phyloP scores from a whole-genome alignment of 2,888 invertebrate genomes.

The Cheilosia variabilis region DNA sequence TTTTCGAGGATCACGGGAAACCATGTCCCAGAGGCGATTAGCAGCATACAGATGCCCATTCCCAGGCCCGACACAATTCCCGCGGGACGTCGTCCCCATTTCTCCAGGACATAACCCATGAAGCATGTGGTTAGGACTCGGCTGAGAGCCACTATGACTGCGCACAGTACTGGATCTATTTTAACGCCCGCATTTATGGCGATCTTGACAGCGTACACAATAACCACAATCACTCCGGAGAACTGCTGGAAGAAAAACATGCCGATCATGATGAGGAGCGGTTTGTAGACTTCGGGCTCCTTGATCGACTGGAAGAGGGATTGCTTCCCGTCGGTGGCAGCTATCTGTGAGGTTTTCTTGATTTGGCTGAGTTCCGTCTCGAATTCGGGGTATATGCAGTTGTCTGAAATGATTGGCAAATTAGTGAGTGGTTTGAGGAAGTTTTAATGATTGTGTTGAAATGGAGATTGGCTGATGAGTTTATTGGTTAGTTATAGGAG shows the following conservation, averaged over 20 bases:
- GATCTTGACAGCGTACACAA: conserved; percentile 89
- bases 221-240: conserved; percentile 89
- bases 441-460: background rate
- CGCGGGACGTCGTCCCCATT: conserved; percentile 86
- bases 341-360: conserved; percentile 79
- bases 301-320: conserved; percentile 79
- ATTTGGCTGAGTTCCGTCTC: conserved; percentile 81
- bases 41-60: conserved; percentile 86
- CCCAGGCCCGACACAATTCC: conserved; percentile 87
- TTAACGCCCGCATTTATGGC: conserved; percentile 86
- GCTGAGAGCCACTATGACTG: conserved; percentile 87
- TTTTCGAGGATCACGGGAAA: conserved; percentile 79
- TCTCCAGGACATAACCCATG: conserved; percentile 87
- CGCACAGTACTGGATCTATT: conserved; percentile 87
- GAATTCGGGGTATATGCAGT: conserved; percentile 79
- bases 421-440: background rate
- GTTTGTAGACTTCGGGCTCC: conserved; percentile 83
- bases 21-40: conserved; percentile 85
- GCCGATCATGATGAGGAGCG: conserved; percentile 84
- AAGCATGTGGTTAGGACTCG: conserved; percentile 87
- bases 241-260: conserved; percentile 89
- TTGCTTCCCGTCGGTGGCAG: conserved; percentile 77
- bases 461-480: too few species aligned
- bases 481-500: too few species aligned
- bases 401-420: conserved; percentile 74